Evolutionary conservation across 1,140 invertebrate genomes (phyloP), one percentile per base, ranked within the genome.

Genomic region (Elymnias hypermnestra): DNA sequence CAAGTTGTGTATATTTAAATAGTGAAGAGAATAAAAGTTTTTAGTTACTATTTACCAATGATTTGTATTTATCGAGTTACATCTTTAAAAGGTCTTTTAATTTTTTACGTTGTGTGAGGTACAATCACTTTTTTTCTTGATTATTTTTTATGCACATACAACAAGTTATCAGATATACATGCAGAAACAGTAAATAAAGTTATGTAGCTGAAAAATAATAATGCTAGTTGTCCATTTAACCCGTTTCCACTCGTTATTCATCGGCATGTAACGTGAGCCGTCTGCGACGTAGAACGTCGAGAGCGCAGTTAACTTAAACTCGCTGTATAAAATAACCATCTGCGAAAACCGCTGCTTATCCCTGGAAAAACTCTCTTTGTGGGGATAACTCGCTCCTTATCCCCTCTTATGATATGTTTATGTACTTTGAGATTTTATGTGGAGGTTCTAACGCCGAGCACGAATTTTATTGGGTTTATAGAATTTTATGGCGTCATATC

Each of bases 381-480:
- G 74, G 62, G 74, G 63, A 82, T 79, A 82, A 82, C 77, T 72
- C 72, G 67, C 63, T 71, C 68, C 72, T 72, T 63, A 77, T 70
- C 75, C 74, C 69, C 76, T 64, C 77, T 82, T 83, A 85, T 83
- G 82, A 85, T 85, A 85, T 82, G 82, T 85, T 85, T 85, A 85
- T 83, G 78, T 83, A 85, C 75, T 83, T 83, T 76, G 64, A 75
- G 78, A 83, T 85, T 85, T 85, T 85, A 85, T 85, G 82, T 74
- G 78, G 73, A 75, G 73, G 76, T 85, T 85, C 72, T 72, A 72
- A 83, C 78, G 78, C 82, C 55, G 61, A 68, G 82, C 82, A 85
- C 82, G 82, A 79, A 66, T 83, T 85, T 85, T 85, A 85, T 85
- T 83, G 75, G 72, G 69, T 73, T 83, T 82, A 82, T 83, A 85